phyloP scores from a whole-genome alignment of 2,113 vertebrate species.

The Reinhardtius hippoglossoides region DNA sequence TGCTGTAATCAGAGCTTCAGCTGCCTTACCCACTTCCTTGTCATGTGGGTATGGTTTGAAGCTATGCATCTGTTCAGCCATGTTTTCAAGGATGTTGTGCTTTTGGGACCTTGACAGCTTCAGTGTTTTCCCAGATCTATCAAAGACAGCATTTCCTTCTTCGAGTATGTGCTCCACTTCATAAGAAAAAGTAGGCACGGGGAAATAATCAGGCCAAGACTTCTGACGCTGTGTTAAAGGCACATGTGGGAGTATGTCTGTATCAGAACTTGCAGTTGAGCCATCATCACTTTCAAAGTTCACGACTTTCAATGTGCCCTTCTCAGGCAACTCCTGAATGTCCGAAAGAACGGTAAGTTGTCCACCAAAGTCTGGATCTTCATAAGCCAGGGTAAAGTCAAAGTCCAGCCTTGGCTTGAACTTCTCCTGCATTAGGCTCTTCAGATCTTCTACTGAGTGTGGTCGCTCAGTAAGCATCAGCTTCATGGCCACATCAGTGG shows the following conservation, averaged over 20 bases:
- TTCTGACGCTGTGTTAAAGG: slow-evolving; percentile 7
- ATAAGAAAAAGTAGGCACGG: neutral
- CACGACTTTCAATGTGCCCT: too few species aligned
- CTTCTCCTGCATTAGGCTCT: too few species aligned
- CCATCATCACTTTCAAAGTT: too few species aligned
- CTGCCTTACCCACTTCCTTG: neutral
- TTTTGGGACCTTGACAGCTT: neutral
- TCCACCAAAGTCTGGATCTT: too few species aligned
- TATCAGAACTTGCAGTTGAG: too few species aligned
- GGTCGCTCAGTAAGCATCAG: too few species aligned
- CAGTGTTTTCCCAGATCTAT: neutral
- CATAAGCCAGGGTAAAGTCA: too few species aligned
- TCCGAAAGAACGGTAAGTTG: too few species aligned
- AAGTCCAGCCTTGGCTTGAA: too few species aligned
- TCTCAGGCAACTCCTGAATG: too few species aligned
- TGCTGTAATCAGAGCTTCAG: neutral
- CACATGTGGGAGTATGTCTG: neutral
- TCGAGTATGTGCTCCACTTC: neutral
- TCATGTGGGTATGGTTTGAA: neutral
- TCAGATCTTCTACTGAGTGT: too few species aligned
- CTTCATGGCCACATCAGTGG: too few species aligned
- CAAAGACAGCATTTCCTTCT: neutral
- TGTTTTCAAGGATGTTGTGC: neutral
- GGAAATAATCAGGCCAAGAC: slow-evolving; percentile 7
- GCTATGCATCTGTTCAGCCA: neutral